Evolutionary conservation across 1,140 invertebrate species (phyloP).

Genomic region (Aphis gossypii): DNA sequence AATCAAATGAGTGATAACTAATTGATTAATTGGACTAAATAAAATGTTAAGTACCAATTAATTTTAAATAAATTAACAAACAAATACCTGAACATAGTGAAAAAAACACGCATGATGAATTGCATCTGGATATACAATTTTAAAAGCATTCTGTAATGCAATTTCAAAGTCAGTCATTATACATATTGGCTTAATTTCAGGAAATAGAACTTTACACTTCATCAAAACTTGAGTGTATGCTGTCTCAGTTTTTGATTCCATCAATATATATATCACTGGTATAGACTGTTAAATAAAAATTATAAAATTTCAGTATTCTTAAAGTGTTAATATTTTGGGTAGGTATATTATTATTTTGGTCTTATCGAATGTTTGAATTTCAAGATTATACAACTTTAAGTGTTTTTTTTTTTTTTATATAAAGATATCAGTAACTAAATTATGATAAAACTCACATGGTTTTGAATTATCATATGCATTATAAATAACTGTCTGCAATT

Average conservation of each 20-base stretch:
- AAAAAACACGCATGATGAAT: not conserved
- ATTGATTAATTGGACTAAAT: too few species aligned
- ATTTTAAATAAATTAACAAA: not conserved
- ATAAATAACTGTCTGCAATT: slow-evolving; percentile 2
- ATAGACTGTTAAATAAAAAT: slow-evolving; percentile 19
- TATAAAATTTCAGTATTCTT: too few species aligned
- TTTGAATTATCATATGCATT: not conserved
- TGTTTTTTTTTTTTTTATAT: too few species aligned
- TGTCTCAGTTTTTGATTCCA: slow-evolving; percentile 16
- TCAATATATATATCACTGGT: not conserved
- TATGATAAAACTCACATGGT: not conserved
- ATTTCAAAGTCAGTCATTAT: slow-evolving; percentile 10
- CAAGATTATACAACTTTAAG: too few species aligned
- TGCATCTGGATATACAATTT: not conserved
- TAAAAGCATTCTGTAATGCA: not conserved
- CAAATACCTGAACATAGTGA: slow-evolving; percentile 22
- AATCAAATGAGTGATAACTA: too few species aligned
- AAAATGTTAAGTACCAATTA: too few species aligned
- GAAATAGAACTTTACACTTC: not conserved
- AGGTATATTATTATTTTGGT: too few species aligned
- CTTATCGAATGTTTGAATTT: too few species aligned
- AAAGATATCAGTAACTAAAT: too few species aligned
- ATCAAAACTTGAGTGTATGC: not conserved
- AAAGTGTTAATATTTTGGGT: too few species aligned
- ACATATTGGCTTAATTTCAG: not conserved